Percentiles rank a stretch among this genome's conserved stretches.
Evolutionary conservation across 2,113 vertebrate species (phyloP).

Genomic region (Podocnemis expansa): DNA sequence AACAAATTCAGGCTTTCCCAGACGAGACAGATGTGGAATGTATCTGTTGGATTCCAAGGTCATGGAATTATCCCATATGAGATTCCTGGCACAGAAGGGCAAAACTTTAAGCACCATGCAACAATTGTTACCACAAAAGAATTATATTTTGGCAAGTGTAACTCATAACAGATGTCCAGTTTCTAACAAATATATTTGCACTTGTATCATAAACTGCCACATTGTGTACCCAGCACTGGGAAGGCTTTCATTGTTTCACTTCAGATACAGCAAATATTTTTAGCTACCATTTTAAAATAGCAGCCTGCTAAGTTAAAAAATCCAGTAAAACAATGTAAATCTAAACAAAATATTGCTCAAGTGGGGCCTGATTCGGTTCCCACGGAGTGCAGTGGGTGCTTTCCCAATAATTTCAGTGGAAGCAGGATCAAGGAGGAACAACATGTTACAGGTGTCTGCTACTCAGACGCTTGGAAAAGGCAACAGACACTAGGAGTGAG

Average conservation of each 20-base stretch:
- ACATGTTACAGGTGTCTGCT: conserved; percentile 45
- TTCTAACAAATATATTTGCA: conserved; percentile 66
- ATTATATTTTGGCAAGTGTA: conserved; percentile 73
- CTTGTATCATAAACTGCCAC: conserved; percentile 48
- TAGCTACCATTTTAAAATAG: conserved; percentile 54
- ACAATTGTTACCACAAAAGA: conserved; percentile 73
- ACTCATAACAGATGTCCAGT: conserved; percentile 70
- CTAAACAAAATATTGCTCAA: conserved; percentile 33
- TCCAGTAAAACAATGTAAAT: neutral
- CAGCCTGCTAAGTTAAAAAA: conserved; percentile 39
- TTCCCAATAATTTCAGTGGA: conserved; percentile 28
- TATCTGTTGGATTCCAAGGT: conserved; percentile 84
- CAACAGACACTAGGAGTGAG: conserved; percentile 37
- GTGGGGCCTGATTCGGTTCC: neutral
- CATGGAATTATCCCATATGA: conserved; percentile 81
- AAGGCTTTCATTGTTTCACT: conserved; percentile 54
- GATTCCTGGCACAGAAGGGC: conserved; percentile 77
- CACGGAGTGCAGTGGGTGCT: neutral
- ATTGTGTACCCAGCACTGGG: conserved; percentile 8
- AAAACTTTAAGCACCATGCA: conserved; percentile 72
- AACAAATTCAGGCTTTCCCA: conserved; percentile 82
- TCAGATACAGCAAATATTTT: conserved; percentile 64
- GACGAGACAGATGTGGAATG: conserved; percentile 88
- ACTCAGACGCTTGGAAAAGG: conserved; percentile 62
- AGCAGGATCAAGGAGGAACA: conserved; percentile 8